Conservation (phyloP, 1,140 invertebrate species). For the Helicoverpa armigera region DNA sequence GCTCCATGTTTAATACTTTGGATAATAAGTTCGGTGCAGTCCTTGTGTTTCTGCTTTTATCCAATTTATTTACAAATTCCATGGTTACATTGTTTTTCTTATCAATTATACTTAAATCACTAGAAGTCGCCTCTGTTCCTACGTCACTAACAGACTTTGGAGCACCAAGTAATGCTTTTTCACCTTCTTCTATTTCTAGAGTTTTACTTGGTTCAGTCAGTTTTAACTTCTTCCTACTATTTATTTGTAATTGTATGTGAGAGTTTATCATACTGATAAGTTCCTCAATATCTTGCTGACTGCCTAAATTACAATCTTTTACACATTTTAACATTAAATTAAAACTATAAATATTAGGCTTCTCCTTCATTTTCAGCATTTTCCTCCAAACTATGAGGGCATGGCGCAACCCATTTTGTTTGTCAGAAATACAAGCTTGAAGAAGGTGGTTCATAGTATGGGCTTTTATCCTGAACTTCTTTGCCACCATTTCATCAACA, state of each 20-base stretch:
- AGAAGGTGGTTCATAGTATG: constrained; percentile 93
- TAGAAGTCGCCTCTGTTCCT: not conserved
- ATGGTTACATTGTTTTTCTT: constrained; percentile 48
- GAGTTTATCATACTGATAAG: constrained; percentile 71
- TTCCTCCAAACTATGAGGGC: constrained; percentile 94
- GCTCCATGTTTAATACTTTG: constrained; percentile 86
- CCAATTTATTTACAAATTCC: constrained; percentile 48
- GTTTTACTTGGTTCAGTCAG: constrained; percentile 23
- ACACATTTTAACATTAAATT: constrained; percentile 93
- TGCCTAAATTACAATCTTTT: constrained; percentile 93
- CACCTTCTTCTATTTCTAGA: not conserved
- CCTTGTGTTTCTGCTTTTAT: constrained; percentile 49
- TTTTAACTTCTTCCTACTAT: constrained; percentile 27
- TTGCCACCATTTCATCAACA: constrained; percentile 93
- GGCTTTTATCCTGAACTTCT: constrained; percentile 88
- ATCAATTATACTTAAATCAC: constrained; percentile 45
- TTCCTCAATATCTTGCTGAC: constrained; percentile 87
- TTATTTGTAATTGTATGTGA: constrained; percentile 46
- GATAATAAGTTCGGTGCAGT: constrained; percentile 88
- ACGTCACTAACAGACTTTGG: not conserved
- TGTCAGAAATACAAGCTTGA: constrained; percentile 93
- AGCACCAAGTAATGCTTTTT: constrained; percentile 21
- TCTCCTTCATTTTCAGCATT: constrained; percentile 89
- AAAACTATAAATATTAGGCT: constrained; percentile 91
- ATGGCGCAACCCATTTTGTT: constrained; percentile 92